phyloP scores from a whole-genome alignment of 2,888 invertebrate genomes.

The Esperia sulphurella region DNA sequence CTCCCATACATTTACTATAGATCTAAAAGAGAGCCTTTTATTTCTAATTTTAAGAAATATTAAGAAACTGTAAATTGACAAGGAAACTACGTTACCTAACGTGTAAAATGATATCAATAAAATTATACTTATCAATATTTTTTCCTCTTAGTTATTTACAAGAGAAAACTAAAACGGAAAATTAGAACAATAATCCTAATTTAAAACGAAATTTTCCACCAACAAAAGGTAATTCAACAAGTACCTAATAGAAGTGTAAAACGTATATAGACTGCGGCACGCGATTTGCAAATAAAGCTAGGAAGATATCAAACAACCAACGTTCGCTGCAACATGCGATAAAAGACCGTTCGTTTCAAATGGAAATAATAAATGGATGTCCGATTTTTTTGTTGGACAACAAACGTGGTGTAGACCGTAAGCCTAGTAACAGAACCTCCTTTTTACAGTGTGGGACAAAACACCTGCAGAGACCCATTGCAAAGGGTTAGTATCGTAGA shows the following conservation, averaged over 20 bases:
- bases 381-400: constrained; percentile 30
- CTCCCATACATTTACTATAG: too few relatives aligned
- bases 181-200: constrained; percentile 8
- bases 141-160: too few relatives aligned
- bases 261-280: constrained; percentile 45
- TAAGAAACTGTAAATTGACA: too few relatives aligned
- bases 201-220: constrained; percentile 35
- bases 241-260: constrained; percentile 49
- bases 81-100: too few relatives aligned
- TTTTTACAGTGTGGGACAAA: neutral
- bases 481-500: too few relatives aligned
- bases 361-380: constrained; percentile 60
- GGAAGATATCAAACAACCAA: constrained; percentile 65
- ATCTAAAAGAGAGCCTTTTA: too few relatives aligned
- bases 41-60: too few relatives aligned
- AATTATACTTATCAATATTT: too few relatives aligned
- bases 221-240: constrained; percentile 61
- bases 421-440: neutral
- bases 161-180: constrained; percentile 28
- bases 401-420: neutral
- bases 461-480: too few relatives aligned
- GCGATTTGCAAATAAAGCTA: constrained; percentile 75
- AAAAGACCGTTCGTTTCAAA: constrained; percentile 57
- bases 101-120: too few relatives aligned
- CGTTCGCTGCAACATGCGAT: constrained; percentile 60